Base-by-base conservation (phyloP, 2,888 invertebrate genomes). In the Tetragonisca angustula region DNA sequence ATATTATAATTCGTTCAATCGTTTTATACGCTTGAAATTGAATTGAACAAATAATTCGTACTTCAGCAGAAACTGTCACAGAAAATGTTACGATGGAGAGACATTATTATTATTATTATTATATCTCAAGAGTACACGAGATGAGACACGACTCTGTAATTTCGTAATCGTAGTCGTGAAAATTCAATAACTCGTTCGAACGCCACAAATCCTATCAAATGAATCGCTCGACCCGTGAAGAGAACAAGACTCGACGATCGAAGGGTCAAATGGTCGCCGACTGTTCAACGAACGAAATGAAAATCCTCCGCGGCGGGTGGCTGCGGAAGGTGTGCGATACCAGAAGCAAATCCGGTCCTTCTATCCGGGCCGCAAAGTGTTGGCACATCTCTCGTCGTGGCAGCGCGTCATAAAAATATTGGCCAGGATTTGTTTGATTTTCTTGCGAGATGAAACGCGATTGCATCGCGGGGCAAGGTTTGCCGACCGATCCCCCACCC, bases 241-340 rank as follows among this genome's bases (percentile, higher is more conserved):
- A 49, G 19, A 19, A 50, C 19, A 13, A 4, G 52, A 4, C 4
- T n/a, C 32, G 61, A 19, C 11, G 11, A 0, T 24, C 21, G 32
- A 21, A 36, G 54, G 9, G 59, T 32, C 32, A 32, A 43, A 43
- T 54, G 69, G 50, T 27, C 77, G 59, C 71, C 88, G 88, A 88
- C 86, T 85, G 90, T 43, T 43, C 43, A 89, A 86, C 90, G 79
- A 81, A 70, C 70, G 87, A 78, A 89, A 90, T 87, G 84, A 90
- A 90, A 88, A 91, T 90, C 76, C 77, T 79, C 67, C 65, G 56
- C 78, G 21, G 75, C 32, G 68, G 84, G 24, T 71, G 76, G 71
- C 75, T 65, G 84, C 76, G 76, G 43, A 9, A 9, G 2, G 43
- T 43, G 43, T 11, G 9, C 36, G 36, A 36, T 36, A 36, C 36